These are phyloP conservation scores for Halcyon badia DNA, from an alignment of 2,797 vertebrate genomes.

Conservation along the genomic window DNA sequence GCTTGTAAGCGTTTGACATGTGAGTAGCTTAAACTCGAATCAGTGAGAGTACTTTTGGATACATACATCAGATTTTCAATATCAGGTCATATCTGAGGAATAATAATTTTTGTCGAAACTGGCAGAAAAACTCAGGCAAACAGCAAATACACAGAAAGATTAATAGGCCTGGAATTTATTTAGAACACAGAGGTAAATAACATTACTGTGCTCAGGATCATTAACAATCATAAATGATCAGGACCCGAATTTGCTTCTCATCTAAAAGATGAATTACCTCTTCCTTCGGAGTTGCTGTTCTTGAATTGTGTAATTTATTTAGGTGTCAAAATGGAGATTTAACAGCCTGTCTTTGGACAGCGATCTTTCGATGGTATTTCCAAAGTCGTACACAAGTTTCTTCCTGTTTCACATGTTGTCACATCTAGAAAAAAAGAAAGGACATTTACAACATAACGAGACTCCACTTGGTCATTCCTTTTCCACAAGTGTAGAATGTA, in stretches of 20 bases:
- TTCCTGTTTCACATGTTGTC: neutral
- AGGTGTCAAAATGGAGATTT: neutral
- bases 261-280: neutral
- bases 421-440: neutral
- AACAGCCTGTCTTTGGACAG: neutral
- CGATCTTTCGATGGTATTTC: neutral
- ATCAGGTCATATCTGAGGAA: neutral
- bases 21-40: neutral
- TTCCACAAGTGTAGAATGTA: neutral
- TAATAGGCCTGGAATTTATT: neutral
- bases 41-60: neutral
- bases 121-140: neutral
- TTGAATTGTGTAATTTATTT: neutral
- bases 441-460: neutral
- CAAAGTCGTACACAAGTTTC: neutral
- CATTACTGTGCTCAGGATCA: conserved; percentile 4
- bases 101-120: neutral
- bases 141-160: conserved; percentile 24
- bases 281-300: neutral
- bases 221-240: conserved; percentile 13
- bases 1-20: neutral
- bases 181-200: conserved; percentile 3
- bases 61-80: neutral
- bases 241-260: neutral
- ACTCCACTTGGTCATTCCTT: neutral